Base-by-base conservation (phyloP, 1,140 invertebrate species). In the Akabosia matsudoensis region DNA sequence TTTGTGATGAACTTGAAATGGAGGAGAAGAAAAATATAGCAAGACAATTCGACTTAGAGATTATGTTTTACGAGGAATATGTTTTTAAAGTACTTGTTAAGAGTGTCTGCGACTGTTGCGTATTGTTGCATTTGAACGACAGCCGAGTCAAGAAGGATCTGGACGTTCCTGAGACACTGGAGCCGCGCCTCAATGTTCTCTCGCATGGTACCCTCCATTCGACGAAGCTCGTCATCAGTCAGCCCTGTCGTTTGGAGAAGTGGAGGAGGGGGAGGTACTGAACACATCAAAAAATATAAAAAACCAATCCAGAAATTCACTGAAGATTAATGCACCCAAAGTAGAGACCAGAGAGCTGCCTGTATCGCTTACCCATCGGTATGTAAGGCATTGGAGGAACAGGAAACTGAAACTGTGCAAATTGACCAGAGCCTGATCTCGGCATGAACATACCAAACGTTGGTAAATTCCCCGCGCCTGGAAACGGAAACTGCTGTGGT, bases 111-210 rank as follows among this genome's bases (percentile, higher is more conserved):
- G 16, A 92, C 87, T 33, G 88, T 87, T 71, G 90, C 90, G 85
- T 97, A 97, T 84, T 97, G 95, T 79, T 93, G 90, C 89, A 97
- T 94, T 84, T 96, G 90, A 28, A 94, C 84, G 76, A 94, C 90
- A 52, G 94, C 93, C 26, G 94, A 93, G 85, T 97, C 94, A 76
- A 97, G 83, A 84, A 97, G 89, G 0, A 91, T 87, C 84, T 93
- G 91, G 78, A 97, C 94, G 85, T 97, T 94, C 61, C 90, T 86
- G 30, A 97, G 85, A 82, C 92, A 90, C 84, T 91, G 90, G 73
- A 99, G 90, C 75, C 97, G 88, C 4, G 95, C 94, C 84, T 98
- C 95, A 31, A 98, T 88, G 80, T 95, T 91, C 82, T 91, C 88
- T 80, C 96, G 87, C 80, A 95, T 90, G 75, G 89, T 90, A 31